Conservation (phyloP, 2,888 invertebrate genomes). For the Oligia fasciuncula region DNA sequence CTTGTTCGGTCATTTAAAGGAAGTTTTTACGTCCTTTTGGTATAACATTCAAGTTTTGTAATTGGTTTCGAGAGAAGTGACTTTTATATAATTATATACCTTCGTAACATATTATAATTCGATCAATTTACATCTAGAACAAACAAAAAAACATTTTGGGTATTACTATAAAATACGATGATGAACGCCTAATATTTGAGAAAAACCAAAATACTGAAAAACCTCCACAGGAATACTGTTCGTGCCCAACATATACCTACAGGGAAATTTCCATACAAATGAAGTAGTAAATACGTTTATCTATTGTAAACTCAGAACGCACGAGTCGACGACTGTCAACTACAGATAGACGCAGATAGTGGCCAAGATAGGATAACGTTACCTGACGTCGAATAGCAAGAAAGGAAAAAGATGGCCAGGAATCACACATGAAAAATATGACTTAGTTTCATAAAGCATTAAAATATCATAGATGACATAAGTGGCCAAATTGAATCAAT, state of each 20-base stretch:
- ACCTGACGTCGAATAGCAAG: slow-evolving; percentile 38
- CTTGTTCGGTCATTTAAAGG: slow-evolving; percentile 40
- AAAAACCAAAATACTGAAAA: slow-evolving; percentile 10
- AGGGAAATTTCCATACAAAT: slow-evolving; percentile 71
- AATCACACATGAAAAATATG: not conserved
- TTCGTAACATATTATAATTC: not conserved
- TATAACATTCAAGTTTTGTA: slow-evolving; percentile 14
- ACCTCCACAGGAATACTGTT: slow-evolving; percentile 11
- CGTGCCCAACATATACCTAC: slow-evolving; percentile 16
- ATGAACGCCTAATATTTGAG: not conserved
- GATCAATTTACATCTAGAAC: not conserved
- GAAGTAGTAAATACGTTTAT: slow-evolving; percentile 70
- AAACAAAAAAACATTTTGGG: not conserved
- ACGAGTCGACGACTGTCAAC: slow-evolving; percentile 65
- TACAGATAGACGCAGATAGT: slow-evolving; percentile 65
- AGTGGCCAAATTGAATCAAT: not conserved
- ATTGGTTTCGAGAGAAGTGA: slow-evolving; percentile 12
- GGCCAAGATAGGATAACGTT: slow-evolving; percentile 61
- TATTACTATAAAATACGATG: not conserved
- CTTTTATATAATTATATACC: not conserved
- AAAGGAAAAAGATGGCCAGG: slow-evolving; percentile 18
- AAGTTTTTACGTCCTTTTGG: not conserved
- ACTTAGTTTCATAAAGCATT: not conserved
- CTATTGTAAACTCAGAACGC: slow-evolving; percentile 67
- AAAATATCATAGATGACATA: not conserved